Base-by-base conservation (phyloP, 2,797 vertebrate genomes). In the Rhodeus uyekii region DNA sequence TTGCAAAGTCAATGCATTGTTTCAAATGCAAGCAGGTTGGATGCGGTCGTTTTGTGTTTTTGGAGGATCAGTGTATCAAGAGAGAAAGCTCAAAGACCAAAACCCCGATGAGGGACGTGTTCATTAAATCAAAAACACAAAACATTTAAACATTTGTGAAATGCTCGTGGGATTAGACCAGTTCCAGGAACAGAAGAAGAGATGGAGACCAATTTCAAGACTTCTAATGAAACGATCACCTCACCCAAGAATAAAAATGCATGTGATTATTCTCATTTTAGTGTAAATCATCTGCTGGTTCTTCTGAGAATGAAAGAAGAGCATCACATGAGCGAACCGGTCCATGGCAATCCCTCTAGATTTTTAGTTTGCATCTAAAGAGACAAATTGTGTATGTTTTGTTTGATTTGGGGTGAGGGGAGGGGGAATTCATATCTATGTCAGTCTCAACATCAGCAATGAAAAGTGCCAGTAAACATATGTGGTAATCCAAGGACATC, bases 1-100 rank as follows among this genome's bases (percentile, higher is more conserved):
- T n/a, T n/a, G n/a, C n/a, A n/a, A n/a, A n/a, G n/a, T n/a, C n/a
- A n/a, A n/a, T n/a, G n/a, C n/a, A n/a, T n/a, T n/a, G n/a, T n/a
- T n/a, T n/a, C n/a, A n/a, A n/a, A n/a, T n/a, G n/a, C n/a, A n/a
- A n/a, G n/a, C n/a, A n/a, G n/a, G n/a, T n/a, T n/a, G n/a, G n/a
- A n/a, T n/a, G n/a, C n/a, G n/a, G n/a, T n/a, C n/a, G n/a, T n/a
- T n/a, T n/a, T n/a, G n/a, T n/a, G n/a, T n/a, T n/a, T n/a, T n/a
- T n/a, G 10, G 74, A 78, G 83, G 63, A 78, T 84, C 78, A 48
- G 42, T 81, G 73, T 36, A 71, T 19, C 69, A 79, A 74, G 80
- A 84, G 83, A 81, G 86, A 78, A 78, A 89, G 90, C 92, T 93
- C 91, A 94, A 92, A 92, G 91, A 86, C 36, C 82, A 61, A 19